Evolutionary conservation across 1,140 invertebrate genomes (phyloP).

Genomic region (Cyphomyrmex costatus): DNA sequence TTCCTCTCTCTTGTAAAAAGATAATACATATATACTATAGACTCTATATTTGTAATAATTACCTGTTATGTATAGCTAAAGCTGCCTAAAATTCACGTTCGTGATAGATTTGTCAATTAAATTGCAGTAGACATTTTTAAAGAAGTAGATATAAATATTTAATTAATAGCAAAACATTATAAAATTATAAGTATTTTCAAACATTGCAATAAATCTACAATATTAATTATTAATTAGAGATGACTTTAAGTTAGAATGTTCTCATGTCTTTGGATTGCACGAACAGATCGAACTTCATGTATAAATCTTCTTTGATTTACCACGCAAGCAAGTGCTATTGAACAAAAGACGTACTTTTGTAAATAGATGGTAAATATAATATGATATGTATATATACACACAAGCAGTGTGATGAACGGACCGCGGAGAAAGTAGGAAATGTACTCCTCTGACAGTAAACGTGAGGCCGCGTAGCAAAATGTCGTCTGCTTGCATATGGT

Average conservation of each 20-base stretch:
- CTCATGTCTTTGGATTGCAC: slow-evolving; percentile 14
- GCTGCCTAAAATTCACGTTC: background rate
- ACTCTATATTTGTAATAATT: background rate
- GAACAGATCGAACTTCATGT: background rate
- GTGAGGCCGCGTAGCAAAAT: slow-evolving; percentile 34
- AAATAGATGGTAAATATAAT: slow-evolving; percentile 60
- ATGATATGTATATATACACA: slow-evolving; percentile 47
- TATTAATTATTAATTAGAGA: background rate
- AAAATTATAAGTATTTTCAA: background rate
- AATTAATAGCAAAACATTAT: background rate
- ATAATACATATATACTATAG: background rate
- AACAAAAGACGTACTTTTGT: slow-evolving; percentile 7
- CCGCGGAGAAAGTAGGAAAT: slow-evolving; percentile 74
- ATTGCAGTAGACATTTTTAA: background rate
- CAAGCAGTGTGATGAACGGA: slow-evolving; percentile 27
- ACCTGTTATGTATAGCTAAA: background rate
- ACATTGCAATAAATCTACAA: background rate
- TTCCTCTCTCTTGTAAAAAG: background rate
- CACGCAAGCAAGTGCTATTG: slow-evolving; percentile 11
- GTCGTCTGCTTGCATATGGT: slow-evolving; percentile 35
- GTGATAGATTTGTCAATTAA: background rate
- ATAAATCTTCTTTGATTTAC: slow-evolving; percentile 41
- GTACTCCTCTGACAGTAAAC: slow-evolving; percentile 45
- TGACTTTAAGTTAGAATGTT: background rate
- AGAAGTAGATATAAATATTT: background rate